A percentile compares a stretch with the other conserved stretches of the same genome.
phyloP scores from a whole-genome alignment of 2,888 invertebrate genomes.

The Mesoligia furuncula region DNA sequence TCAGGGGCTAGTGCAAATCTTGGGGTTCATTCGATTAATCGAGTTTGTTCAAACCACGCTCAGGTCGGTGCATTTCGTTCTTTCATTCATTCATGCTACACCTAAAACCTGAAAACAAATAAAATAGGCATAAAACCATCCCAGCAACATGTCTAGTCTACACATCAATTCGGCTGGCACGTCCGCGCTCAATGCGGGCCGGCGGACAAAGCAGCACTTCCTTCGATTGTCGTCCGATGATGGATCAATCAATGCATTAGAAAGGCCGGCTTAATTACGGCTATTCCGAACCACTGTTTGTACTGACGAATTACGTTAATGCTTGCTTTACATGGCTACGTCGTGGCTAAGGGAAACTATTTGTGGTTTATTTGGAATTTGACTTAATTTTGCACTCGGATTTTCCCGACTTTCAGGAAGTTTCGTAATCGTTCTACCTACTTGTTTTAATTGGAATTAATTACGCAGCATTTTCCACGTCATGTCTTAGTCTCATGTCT shows the following conservation, averaged over 20 bases:
- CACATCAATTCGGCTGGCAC: slow-evolving; percentile 74
- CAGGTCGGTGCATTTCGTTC: not conserved
- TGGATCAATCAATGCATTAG: slow-evolving; percentile 89
- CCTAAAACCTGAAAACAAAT: not conserved
- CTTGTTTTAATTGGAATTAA: not conserved
- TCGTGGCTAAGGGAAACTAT: slow-evolving; percentile 29
- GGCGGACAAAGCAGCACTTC: slow-evolving; percentile 83
- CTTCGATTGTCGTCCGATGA: slow-evolving; percentile 86
- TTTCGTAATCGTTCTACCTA: not conserved
- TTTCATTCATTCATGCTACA: not conserved
- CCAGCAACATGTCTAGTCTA: slow-evolving; percentile 61
- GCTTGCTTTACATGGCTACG: slow-evolving; percentile 61
- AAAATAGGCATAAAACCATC: slow-evolving; percentile 53
- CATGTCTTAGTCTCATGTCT: not conserved
- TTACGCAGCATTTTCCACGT: not conserved
- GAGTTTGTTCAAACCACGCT: not conserved
- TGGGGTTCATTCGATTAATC: not conserved
- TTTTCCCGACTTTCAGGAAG: not conserved
- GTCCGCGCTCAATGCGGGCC: slow-evolving; percentile 81
- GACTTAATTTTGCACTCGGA: not conserved
- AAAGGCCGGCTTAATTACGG: slow-evolving; percentile 86
- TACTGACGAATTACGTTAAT: slow-evolving; percentile 78
- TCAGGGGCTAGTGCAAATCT: not conserved
- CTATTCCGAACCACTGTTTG: slow-evolving; percentile 85
- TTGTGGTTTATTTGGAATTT: slow-evolving; percentile 20